phyloP scores from a whole-genome alignment of 2,888 invertebrate genomes.

The Yponomeuta sedellus region DNA sequence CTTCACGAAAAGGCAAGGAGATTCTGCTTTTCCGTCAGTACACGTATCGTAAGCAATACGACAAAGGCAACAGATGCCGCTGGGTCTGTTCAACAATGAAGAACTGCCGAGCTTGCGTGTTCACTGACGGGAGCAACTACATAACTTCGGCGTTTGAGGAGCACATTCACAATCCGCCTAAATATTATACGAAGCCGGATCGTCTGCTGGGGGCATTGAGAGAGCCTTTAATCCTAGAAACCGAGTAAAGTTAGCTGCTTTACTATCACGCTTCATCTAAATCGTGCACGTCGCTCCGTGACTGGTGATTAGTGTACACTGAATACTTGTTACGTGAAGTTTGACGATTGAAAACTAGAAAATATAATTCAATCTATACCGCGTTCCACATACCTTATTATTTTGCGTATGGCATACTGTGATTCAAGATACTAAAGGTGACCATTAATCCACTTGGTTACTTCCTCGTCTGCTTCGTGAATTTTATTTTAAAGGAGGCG shows the following conservation, averaged over 20 bases:
- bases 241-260: constrained; percentile 23
- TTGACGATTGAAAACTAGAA: background rate
- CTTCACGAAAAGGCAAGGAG: constrained; percentile 63
- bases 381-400: background rate
- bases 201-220: constrained; percentile 52
- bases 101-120: constrained; percentile 57
- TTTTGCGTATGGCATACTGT: too few relatives aligned
- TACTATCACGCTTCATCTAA: too few relatives aligned
- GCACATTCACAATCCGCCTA: constrained; percentile 59
- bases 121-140: constrained; percentile 46
- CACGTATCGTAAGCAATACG: constrained; percentile 61
- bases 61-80: constrained; percentile 37
- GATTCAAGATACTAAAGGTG: too few relatives aligned
- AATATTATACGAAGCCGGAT: constrained; percentile 57
- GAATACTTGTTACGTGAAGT: too few relatives aligned
- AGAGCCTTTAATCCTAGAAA: constrained; percentile 40
- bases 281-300: too few relatives aligned
- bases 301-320: too few relatives aligned
- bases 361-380: background rate
- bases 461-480: too few relatives aligned
- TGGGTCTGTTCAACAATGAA: constrained; percentile 66
- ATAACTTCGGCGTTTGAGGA: constrained; percentile 49
- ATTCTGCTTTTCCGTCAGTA: constrained; percentile 57
- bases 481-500: too few relatives aligned
- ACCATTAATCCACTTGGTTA: too few relatives aligned